Conservation (phyloP, 2,113 vertebrate species). For the Callionymus lyra region DNA sequence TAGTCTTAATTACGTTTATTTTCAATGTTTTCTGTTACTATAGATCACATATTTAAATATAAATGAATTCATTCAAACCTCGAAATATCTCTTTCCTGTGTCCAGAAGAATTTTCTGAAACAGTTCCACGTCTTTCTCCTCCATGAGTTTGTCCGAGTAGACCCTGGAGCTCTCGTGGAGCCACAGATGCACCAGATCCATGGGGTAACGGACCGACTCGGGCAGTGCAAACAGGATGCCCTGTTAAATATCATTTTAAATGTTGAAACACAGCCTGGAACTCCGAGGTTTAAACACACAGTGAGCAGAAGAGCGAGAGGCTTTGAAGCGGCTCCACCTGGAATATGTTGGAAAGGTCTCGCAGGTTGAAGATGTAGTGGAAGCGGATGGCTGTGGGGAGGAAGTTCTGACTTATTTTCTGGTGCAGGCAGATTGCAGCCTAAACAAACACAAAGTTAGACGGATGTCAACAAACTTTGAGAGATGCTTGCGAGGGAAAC, state of each 20-base stretch:
- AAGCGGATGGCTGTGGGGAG: slow-evolving; percentile 70
- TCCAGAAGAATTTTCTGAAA: slow-evolving; percentile 70
- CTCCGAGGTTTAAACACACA: background rate
- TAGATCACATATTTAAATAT: no score
- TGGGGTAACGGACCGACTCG: slow-evolving; percentile 55
- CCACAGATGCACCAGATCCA: slow-evolving; percentile 67
- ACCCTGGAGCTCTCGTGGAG: slow-evolving; percentile 65
- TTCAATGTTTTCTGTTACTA: no score
- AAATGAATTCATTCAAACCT: slow-evolving; percentile 16
- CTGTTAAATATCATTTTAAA: no score
- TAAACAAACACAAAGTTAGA: slow-evolving; percentile 29
- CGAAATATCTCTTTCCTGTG: slow-evolving; percentile 66
- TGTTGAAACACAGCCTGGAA: background rate
- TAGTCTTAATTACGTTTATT: no score
- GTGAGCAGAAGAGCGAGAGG: no score
- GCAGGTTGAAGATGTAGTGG: slow-evolving; percentile 74
- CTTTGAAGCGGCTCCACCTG: slow-evolving; percentile 42
- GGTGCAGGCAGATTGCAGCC: slow-evolving; percentile 69
- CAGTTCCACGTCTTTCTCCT: slow-evolving; percentile 67
- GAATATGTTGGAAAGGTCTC: slow-evolving; percentile 65
- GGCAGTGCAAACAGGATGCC: slow-evolving; percentile 62
- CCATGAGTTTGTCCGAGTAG: slow-evolving; percentile 69
- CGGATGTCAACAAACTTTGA: background rate
- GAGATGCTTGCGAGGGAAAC: background rate
- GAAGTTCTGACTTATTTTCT: slow-evolving; percentile 77